Base-by-base conservation (phyloP, 2,797 vertebrate species). In the Propithecus deckenii region DNA sequence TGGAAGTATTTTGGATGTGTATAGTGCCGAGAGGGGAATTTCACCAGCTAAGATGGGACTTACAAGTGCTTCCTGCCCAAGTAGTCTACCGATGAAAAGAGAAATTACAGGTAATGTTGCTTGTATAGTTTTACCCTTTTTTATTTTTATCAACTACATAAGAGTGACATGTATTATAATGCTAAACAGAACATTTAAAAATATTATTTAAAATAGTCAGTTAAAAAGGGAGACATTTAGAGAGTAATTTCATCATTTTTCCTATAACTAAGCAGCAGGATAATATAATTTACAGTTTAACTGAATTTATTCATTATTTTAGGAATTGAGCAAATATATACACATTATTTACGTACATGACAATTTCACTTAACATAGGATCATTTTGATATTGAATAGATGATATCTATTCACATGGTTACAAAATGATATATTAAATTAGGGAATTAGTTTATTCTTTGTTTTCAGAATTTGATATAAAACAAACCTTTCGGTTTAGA, bases 1-100 rank as follows among this genome's bases (percentile, higher is more conserved):
- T 97, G 98, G 99, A 98, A 99, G 98, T 98, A 99, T 99, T 99
- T 99, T 99, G 99, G 99, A 99, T 97, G 96, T 99, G 92, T 99
- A 99, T 98, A 99, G 98, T 97, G 99, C 98, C 97, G 99, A 99
- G 97, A 99, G 99, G 98, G 99, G 99, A 99, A 99, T 99, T 99
- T 99, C 99, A 97, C 95, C 99, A 98, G 97, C 99, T 99, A 99
- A 99, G 97, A 99, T 98, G 99, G 99, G 99, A 98, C 98, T 99
- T 98, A 99, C 99, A 97, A 99, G 99, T 98, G 98, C 99, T 98
- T 99, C 99, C 98, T 99, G 99, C 96, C 98, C 99, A 98, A 98
- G 99, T 98, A 99, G 98, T 98, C 98, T 99, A 97, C 99, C 99
- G 98, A 99, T 99, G 97, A 99, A 99, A 99, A 99, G 99, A 98